Evolutionary conservation across 1,140 invertebrate species (phyloP), one percentile per base, ranked within the genome.

Genomic region (Oncopeltus fasciatus): DNA sequence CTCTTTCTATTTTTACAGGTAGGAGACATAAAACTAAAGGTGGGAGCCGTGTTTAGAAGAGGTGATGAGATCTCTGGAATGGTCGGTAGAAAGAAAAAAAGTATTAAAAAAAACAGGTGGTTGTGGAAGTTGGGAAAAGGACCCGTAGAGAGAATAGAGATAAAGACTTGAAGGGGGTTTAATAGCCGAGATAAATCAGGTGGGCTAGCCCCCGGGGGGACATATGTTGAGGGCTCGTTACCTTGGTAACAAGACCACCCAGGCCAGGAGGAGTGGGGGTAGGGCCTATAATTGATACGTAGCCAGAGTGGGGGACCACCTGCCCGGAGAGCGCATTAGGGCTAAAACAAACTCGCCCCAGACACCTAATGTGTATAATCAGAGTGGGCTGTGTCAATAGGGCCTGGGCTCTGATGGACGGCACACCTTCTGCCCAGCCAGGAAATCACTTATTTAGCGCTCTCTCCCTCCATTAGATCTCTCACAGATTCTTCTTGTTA

Each of bases 291-390:
- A 53, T 53, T 53, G 49, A 53, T 53, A 53, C 49, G 24, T 53
- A 53, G 49, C 21, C 20, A 24, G 21, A 53, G 31, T 38, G 49
- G 49, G 24, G 49, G 2, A 24, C 49, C 49, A 53, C 49, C 49
- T 53, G 49, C 49, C 14, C 31, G 31, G 31, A 8, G n/a, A n/a
- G n/a, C 49, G 49, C 49, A 53, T 53, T 53, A 53, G 49, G 18
- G 20, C 49, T 53, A 53, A 53, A 53, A 53, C 49, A 53, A 53
- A 53, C 49, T 53, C 20, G 49, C 49, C 26, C 49, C 49, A 53
- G 49, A 18, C 49, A 53, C 49, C 49, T 53, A 53, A 53, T 53
- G 49, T 53, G 49, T 53, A 53, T 53, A 53, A 53, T 53, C 49
- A 53, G 21, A 12, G 20, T 53, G 1, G 18, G n/a, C 49, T 53